Conservation (phyloP, 2,113 vertebrate genomes). For the Chaetops frenatus region DNA sequence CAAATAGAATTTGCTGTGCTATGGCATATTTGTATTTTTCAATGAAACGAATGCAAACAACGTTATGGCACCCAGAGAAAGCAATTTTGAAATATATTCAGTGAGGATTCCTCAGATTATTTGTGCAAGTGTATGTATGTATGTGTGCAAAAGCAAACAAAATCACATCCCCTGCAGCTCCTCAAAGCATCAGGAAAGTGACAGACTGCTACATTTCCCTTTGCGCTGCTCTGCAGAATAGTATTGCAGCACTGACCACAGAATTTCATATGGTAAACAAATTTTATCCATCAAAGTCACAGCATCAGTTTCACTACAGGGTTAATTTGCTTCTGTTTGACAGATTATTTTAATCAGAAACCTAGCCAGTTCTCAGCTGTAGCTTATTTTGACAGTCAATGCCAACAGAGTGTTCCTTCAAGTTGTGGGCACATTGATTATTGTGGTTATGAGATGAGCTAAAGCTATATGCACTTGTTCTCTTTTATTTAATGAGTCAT, state of each 20-base stretch:
- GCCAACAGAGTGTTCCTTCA: slow-evolving; percentile 45
- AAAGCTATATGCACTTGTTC: slow-evolving; percentile 23
- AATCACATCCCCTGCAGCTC: background rate
- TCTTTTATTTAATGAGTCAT: slow-evolving; percentile 54
- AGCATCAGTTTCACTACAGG: background rate
- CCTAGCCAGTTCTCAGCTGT: slow-evolving; percentile 12
- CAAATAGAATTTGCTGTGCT: background rate
- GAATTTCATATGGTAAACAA: background rate
- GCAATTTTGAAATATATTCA: background rate
- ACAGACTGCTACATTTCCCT: background rate
- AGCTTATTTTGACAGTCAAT: slow-evolving; percentile 34
- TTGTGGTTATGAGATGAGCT: slow-evolving; percentile 2
- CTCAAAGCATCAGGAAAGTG: background rate
- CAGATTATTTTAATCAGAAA: slow-evolving; percentile 27
- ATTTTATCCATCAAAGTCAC: background rate
- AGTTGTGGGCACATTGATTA: slow-evolving; percentile 27
- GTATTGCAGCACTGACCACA: background rate
- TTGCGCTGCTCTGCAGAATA: background rate
- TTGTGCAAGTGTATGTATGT: background rate
- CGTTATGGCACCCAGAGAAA: background rate
- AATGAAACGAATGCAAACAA: background rate
- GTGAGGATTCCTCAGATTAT: background rate
- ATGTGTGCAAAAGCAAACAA: background rate
- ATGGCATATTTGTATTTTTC: background rate
- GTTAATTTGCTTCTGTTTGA: slow-evolving; percentile 24